Evolutionary conservation across 2,888 invertebrate species (phyloP).

Genomic region (Atrina japonica): DNA sequence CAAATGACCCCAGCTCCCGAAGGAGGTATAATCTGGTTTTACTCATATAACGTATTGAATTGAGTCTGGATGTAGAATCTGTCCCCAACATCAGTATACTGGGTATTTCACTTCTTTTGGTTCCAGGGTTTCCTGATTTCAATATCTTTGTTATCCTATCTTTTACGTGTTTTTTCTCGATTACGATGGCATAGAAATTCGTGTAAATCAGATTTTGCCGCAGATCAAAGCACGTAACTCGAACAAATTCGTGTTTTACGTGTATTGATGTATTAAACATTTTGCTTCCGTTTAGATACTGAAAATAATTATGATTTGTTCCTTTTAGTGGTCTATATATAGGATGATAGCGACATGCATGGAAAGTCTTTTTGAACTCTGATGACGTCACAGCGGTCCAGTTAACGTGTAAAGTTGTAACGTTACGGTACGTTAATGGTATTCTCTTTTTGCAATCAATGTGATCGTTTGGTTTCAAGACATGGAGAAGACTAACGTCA

Average conservation of each 20-base stretch:
- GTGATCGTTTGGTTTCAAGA: slow-evolving; percentile 54
- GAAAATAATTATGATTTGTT: slow-evolving; percentile 47
- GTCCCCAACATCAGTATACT: slow-evolving; percentile 91
- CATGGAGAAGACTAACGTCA: slow-evolving; percentile 59
- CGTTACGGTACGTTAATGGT: slow-evolving; percentile 69
- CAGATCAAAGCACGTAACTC: slow-evolving; percentile 69
- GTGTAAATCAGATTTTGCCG: slow-evolving; percentile 64
- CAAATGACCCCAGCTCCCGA: slow-evolving; percentile 86
- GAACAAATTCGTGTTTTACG: slow-evolving; percentile 70
- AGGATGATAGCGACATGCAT: slow-evolving; percentile 70
- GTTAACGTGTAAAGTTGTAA: slow-evolving; percentile 46
- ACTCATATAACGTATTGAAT: slow-evolving; percentile 92
- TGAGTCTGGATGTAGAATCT: slow-evolving; percentile 91
- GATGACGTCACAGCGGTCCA: slow-evolving; percentile 43
- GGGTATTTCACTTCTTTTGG: slow-evolving; percentile 75
- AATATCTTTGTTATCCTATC: too few species aligned
- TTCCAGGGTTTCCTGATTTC: not conserved
- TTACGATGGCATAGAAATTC: slow-evolving; percentile 74
- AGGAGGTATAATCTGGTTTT: slow-evolving; percentile 84
- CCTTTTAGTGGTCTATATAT: slow-evolving; percentile 48
- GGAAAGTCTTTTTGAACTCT: slow-evolving; percentile 60
- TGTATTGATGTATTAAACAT: slow-evolving; percentile 44
- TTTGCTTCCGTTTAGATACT: slow-evolving; percentile 46
- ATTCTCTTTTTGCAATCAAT: slow-evolving; percentile 59
- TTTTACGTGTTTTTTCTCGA: slow-evolving; percentile 51